Percentiles rank a stretch among this genome's conserved stretches.
Conservation (phyloP, 2,888 invertebrate species). For the Podotricha telesiphe region DNA sequence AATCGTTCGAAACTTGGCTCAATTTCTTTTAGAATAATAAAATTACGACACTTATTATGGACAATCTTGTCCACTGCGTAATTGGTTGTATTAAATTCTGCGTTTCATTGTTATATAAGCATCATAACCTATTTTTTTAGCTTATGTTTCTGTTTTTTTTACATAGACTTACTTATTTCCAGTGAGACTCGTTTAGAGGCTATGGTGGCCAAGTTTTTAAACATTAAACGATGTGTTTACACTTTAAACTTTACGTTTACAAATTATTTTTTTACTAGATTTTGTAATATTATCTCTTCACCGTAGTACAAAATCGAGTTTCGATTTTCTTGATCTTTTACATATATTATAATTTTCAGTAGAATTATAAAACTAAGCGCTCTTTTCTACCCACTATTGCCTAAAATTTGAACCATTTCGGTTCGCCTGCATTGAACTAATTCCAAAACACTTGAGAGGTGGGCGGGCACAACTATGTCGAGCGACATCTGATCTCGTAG, state of each 20-base stretch:
- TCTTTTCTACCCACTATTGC: too few relatives aligned
- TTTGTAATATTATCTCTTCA: too few relatives aligned
- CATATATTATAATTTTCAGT: too few relatives aligned
- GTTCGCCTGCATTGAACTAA: slow-evolving; percentile 28
- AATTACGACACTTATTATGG: slow-evolving; percentile 17
- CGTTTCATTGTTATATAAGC: neutral
- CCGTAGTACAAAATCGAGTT: too few relatives aligned
- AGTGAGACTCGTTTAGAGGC: too few relatives aligned
- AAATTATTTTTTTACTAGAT: too few relatives aligned
- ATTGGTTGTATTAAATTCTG: slow-evolving; percentile 4
- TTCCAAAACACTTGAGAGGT: slow-evolving; percentile 30
- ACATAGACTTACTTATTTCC: neutral
- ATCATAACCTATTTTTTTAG: too few relatives aligned
- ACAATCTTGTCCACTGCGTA: slow-evolving; percentile 15
- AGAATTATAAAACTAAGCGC: too few relatives aligned
- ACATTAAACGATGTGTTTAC: too few relatives aligned
- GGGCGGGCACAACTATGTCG: slow-evolving; percentile 32
- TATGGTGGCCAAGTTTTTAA: too few relatives aligned
- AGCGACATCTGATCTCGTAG: slow-evolving; percentile 35
- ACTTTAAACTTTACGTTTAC: too few relatives aligned
- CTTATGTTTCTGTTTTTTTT: neutral
- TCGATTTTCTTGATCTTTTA: too few relatives aligned
- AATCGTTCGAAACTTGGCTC: slow-evolving; percentile 36
- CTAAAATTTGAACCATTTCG: slow-evolving; percentile 18
- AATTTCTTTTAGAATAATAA: slow-evolving; percentile 20